Percentiles rank a stretch among this genome's conserved stretches.
phyloP scores from a whole-genome alignment of 2,113 vertebrate genomes.

The Sigmodon hispidus region DNA sequence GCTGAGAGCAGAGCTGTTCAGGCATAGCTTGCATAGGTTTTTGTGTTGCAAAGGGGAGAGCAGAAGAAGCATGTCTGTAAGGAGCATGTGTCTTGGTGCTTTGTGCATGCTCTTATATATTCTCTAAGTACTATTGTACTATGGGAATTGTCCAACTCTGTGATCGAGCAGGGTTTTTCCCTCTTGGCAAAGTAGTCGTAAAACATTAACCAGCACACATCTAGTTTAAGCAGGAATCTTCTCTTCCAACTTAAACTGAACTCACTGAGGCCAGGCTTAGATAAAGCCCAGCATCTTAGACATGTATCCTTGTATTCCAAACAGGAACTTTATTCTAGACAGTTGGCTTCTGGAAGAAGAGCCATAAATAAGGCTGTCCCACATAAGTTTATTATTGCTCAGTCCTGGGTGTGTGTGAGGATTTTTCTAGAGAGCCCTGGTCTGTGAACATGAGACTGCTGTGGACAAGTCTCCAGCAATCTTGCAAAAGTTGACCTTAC shows the following conservation, averaged over 20 bases:
- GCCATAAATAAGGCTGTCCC: neutral
- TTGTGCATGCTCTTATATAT: neutral
- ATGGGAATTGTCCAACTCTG: neutral
- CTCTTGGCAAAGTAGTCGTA: neutral
- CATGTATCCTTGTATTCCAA: neutral
- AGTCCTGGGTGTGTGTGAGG: rapidly evolving
- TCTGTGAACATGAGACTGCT: rapidly evolving
- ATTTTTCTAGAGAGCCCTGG: neutral
- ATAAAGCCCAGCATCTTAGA: no score
- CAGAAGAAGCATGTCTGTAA: neutral
- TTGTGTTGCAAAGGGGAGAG: neutral
- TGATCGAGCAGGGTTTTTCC: neutral
- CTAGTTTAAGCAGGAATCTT: neutral
- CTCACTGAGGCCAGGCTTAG: neutral
- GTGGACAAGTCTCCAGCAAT: neutral
- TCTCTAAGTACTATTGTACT: neutral
- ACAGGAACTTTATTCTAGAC: neutral
- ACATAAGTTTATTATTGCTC: neutral
- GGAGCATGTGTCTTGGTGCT: neutral
- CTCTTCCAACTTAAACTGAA: neutral
- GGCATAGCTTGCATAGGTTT: neutral
- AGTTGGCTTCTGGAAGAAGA: neutral
- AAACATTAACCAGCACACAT: neutral
- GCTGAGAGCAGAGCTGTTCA: neutral
- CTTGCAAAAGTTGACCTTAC: neutral